phyloP scores from a whole-genome alignment of 2,888 invertebrate species.

The Sympetrum striolatum region DNA sequence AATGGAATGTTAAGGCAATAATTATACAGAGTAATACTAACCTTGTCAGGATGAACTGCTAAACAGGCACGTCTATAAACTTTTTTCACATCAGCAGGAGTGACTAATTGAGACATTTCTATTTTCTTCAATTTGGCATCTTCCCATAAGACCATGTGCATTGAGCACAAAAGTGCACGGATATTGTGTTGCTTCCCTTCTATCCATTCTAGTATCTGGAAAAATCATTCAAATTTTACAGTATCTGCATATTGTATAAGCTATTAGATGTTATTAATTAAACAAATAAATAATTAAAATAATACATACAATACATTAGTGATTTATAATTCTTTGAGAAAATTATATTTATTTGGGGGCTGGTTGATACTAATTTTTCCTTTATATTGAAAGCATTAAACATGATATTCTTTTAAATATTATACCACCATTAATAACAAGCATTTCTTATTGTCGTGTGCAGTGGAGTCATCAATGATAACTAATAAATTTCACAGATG shows the following conservation, averaged over 20 bases:
- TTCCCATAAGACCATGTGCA: constrained; percentile 93
- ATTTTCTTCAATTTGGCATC: constrained; percentile 92
- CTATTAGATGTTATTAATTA: not conserved
- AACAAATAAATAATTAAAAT: not conserved
- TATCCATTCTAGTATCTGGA: constrained; percentile 74
- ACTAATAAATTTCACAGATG: too few relatives aligned
- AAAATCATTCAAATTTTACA: constrained; percentile 28
- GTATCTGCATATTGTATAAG: not conserved
- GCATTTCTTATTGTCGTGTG: too few relatives aligned
- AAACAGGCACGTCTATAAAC: constrained; percentile 94
- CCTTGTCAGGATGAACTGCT: constrained; percentile 99
- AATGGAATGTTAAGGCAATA: too few relatives aligned
- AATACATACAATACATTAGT: too few relatives aligned
- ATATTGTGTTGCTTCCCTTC: constrained; percentile 97
- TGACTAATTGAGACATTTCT: constrained; percentile 94
- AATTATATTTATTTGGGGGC: too few relatives aligned
- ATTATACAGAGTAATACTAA: too few relatives aligned
- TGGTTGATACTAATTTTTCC: too few relatives aligned
- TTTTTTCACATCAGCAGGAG: constrained; percentile 93
- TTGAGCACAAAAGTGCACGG: constrained; percentile 90
- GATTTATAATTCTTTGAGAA: too few relatives aligned
- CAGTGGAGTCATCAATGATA: too few relatives aligned
- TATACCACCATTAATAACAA: too few relatives aligned
- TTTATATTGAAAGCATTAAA: too few relatives aligned
- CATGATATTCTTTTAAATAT: too few relatives aligned